A percentile compares a stretch with the other conserved stretches of the same genome.
Conservation (phyloP, 30 jellyfish, hydroid and myxozoan species). For the Nemopilema nomurai region DNA sequence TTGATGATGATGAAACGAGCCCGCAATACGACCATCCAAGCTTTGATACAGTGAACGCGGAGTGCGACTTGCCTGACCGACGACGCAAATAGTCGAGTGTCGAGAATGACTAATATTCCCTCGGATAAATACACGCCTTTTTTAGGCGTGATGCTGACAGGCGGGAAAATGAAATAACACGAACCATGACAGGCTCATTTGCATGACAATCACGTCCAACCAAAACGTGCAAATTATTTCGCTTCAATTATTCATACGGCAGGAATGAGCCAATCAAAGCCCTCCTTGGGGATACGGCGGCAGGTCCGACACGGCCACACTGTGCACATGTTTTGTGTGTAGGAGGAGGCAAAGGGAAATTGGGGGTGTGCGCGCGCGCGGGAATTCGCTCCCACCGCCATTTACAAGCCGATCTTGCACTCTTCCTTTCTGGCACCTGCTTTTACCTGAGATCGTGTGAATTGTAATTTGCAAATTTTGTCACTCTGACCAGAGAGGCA, state of each 20-base stretch:
- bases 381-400: not conserved
- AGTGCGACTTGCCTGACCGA: conserved; percentile 69
- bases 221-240: conserved; percentile 88
- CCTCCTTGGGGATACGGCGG: conserved; percentile 82
- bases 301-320: conserved; percentile 84
- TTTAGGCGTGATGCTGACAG: conserved; percentile 93
- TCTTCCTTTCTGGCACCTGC: not conserved
- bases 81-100: conserved; percentile 73
- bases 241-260: conserved; percentile 76
- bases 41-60: conserved; percentile 49
- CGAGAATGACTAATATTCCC: conserved; percentile 80
- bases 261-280: conserved; percentile 72
- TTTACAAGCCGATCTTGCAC: not conserved
- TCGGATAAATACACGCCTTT: conserved; percentile 88
- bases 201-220: conserved; percentile 83
- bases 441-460: not conserved
- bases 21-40: conserved; percentile 52
- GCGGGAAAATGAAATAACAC: conserved; percentile 88
- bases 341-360: conserved; percentile 4
- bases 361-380: not conserved
- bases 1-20: conserved; percentile 54
- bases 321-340: conserved; percentile 73
- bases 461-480: not conserved
- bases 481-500: not conserved
- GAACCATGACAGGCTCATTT: conserved; percentile 86